Evolutionary conservation across 1,140 invertebrate species (phyloP).

Genomic region (Drosophila yakuba): DNA sequence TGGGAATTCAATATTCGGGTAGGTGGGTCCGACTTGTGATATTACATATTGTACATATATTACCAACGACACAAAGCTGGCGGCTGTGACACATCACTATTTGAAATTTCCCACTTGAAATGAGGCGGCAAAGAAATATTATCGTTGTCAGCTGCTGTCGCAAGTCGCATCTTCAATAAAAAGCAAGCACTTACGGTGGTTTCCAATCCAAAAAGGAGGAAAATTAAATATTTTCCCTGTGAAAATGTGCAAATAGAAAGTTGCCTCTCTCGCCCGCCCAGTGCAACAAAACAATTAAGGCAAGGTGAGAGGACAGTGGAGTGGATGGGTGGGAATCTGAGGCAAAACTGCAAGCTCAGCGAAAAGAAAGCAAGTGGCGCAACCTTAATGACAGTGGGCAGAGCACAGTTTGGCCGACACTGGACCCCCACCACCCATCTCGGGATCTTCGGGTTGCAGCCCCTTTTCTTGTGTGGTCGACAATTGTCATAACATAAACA

Average conservation of each 20-base stretch:
- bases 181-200: slow-evolving; percentile 13
- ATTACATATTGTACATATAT: not conserved
- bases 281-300: slow-evolving; percentile 72
- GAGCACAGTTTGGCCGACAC: slow-evolving; percentile 27
- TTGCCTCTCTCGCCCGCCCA: slow-evolving; percentile 26
- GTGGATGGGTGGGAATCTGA: slow-evolving; percentile 32
- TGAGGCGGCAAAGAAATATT: slow-evolving; percentile 39
- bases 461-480: slow-evolving; percentile 32
- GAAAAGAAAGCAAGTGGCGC: slow-evolving; percentile 42
- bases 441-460: not conserved
- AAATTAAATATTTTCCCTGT: slow-evolving; percentile 55
- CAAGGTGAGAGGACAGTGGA: slow-evolving; percentile 11
- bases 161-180: slow-evolving; percentile 23
- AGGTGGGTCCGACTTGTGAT: not conserved
- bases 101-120: slow-evolving; percentile 13
- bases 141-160: not conserved
- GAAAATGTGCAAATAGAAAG: slow-evolving; percentile 68
- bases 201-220: slow-evolving; percentile 16
- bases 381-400: slow-evolving; percentile 39
- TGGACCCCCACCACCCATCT: not conserved
- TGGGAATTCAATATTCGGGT: not conserved
- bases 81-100: slow-evolving; percentile 8
- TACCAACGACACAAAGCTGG: not conserved
- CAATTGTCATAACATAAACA: slow-evolving; percentile 53
- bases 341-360: slow-evolving; percentile 44